Percentiles rank a stretch among this genome's conserved stretches.
Evolutionary conservation across 2,797 vertebrate genomes (phyloP).

Genomic region (Cryptoblepharus egeriae): DNA sequence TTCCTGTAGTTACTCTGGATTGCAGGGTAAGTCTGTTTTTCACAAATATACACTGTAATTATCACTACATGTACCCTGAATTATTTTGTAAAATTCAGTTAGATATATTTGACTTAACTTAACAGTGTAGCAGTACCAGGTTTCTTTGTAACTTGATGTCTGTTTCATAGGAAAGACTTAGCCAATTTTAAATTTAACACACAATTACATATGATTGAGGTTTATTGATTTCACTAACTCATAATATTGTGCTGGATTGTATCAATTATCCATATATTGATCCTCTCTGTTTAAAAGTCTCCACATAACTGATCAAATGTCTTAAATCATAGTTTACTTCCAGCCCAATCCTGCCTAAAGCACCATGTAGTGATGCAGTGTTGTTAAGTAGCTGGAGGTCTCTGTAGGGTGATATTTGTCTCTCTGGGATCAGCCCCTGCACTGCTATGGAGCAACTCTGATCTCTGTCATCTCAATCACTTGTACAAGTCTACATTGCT

Average conservation of each 20-base stretch:
- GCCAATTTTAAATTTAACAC: not conserved
- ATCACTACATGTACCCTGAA: conserved; percentile 6
- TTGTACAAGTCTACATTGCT: too few relatives aligned
- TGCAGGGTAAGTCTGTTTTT: rapidly evolving
- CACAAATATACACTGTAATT: not conserved
- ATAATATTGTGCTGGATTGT: not conserved
- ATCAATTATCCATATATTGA: conserved; percentile 23
- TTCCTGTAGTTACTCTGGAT: too few relatives aligned
- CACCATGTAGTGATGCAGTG: too few relatives aligned
- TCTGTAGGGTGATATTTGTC: too few relatives aligned
- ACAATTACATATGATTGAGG: not conserved
- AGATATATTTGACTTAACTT: not conserved
- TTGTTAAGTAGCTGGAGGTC: too few relatives aligned
- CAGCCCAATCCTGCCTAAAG: too few relatives aligned
- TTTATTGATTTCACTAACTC: conserved; percentile 1
- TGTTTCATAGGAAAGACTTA: conserved; percentile 35
- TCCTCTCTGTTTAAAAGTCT: conserved; percentile 44
- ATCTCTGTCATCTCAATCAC: too few relatives aligned
- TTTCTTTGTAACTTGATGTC: conserved; percentile 31
- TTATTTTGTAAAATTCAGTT: conserved; percentile 30
- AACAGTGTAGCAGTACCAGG: conserved; percentile 21
- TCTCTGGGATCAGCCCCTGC: too few relatives aligned
- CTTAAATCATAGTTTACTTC: not conserved
- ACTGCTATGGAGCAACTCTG: too few relatives aligned
- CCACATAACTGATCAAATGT: not conserved